Evolutionary conservation across 2,113 vertebrate species (phyloP), one percentile per base, ranked within the genome.

Genomic region (Tautogolabrus adspersus): DNA sequence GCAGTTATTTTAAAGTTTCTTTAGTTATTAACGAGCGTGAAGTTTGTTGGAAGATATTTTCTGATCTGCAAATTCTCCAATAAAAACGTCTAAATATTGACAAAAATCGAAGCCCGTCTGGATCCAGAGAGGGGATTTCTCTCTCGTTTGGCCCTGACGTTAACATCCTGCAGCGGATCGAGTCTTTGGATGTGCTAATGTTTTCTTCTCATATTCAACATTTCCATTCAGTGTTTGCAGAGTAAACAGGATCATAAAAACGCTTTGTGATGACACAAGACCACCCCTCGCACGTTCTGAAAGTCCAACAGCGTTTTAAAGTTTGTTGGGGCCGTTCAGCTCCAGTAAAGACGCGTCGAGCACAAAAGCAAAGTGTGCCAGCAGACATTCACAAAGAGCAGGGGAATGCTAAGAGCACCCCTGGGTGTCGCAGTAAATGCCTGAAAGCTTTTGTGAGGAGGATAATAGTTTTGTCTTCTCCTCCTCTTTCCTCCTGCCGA

Each of bases 331-430:
- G 77, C 49, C 30, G 34, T 80, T 87, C 54, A 59, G 57, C 30
- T 55, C 64, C 72, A 64, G 47, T 56, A 62, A 77, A 76, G 49
- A 57, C 2, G 15, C 19, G 21, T 11, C 8, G 0, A 58, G 34
- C 57, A 86, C 70, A 90, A 86, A 86, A 66, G 16, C 72, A 91
- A 89, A 89, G 82, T 86, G 85, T 86, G 83, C 84, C 81, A 21
- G 57, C 75, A 74, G 83, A 79, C 75, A 13, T 38, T 30, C 52
- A 79, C 56, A 84, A 88, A 75, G 75, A 87, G 77, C 83, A 56
- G 2, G 16, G 70, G 87, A 88, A 90, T 88, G 86, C 67, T 75
- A 23, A 89, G 66, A 78, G 86, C 70, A 46, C 87, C 88, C 84
- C 78, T 37, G 87, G 80, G 85, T 54, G 89, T 10, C 60, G 86